These are phyloP conservation scores for Ageneiosus marmoratus DNA, from an alignment of 2,113 vertebrate genomes.

Conservation along the genomic window DNA sequence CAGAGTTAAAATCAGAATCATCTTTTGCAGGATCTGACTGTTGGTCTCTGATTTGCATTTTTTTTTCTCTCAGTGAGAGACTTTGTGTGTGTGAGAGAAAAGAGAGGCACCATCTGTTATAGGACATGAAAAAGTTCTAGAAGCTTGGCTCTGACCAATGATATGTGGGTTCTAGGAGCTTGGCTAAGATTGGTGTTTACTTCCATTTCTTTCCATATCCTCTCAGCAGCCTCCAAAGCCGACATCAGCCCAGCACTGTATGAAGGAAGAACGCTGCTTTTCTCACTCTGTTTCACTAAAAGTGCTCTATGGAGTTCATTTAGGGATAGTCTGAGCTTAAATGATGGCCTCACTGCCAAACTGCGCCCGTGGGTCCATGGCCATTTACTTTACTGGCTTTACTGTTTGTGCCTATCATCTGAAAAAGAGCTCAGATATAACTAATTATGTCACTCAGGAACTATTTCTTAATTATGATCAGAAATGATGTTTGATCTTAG, in stretches of 20 bases:
- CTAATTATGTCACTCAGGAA: conserved; percentile 15
- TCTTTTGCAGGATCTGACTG: conserved; percentile 20
- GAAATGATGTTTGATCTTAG: not conserved
- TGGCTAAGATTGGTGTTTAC: conserved; percentile 42
- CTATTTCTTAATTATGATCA: not conserved
- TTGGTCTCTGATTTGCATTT: conserved; percentile 32
- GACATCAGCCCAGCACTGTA: conserved; percentile 39
- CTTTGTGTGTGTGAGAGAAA: conserved; percentile 14
- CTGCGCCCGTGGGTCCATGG: not conserved
- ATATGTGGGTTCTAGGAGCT: conserved; percentile 48
- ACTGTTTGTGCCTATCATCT: not conserved
- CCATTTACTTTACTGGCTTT: not conserved
- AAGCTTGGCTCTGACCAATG: conserved; percentile 40
- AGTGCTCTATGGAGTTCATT: conserved; percentile 32
- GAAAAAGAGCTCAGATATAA: not conserved
- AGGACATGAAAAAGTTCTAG: conserved; percentile 43
- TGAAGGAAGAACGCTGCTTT: conserved; percentile 33
- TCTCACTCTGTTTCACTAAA: conserved; percentile 24
- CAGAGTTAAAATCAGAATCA: conserved; percentile 30
- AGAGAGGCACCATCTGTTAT: conserved; percentile 39
- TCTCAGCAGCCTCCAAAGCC: conserved; percentile 46
- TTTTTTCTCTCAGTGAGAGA: conserved; percentile 32
- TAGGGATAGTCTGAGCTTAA: conserved; percentile 28
- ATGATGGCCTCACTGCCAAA: conserved; percentile 25
- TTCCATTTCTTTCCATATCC: conserved; percentile 53